These are phyloP conservation scores for Myocastor coypus DNA, from an alignment of 2,113 vertebrate genomes.

Conservation along the genomic window DNA sequence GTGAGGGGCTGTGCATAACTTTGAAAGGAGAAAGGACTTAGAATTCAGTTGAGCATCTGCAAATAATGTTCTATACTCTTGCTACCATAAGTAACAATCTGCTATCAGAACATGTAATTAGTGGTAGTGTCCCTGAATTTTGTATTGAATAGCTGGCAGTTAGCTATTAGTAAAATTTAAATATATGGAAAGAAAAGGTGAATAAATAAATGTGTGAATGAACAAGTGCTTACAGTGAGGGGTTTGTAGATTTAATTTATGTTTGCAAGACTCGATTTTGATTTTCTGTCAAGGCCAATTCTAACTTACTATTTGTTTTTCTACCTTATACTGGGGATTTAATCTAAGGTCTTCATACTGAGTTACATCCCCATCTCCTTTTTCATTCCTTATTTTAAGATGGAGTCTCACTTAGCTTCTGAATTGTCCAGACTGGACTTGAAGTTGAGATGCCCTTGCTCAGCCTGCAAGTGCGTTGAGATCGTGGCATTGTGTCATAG, in stretches of 20 bases:
- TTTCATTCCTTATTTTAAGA: background rate
- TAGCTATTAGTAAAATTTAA: background rate
- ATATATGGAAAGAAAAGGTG: background rate
- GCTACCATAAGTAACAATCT: background rate
- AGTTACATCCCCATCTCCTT: background rate
- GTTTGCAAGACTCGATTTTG: background rate
- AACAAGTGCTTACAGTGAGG: background rate
- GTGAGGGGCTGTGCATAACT: background rate
- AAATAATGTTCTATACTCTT: background rate
- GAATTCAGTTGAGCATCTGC: background rate
- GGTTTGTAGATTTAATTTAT: conserved; percentile 27
- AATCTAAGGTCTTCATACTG: background rate
- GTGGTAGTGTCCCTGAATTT: background rate
- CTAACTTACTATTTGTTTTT: background rate
- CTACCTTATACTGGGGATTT: background rate
- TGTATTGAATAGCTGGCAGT: background rate
- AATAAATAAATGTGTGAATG: background rate
- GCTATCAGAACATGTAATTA: background rate
- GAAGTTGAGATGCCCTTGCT: background rate
- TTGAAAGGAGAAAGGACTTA: background rate
- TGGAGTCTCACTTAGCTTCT: background rate
- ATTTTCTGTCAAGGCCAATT: background rate
- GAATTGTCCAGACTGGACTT: background rate
- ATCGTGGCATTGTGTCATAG: background rate
- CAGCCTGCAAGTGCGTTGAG: background rate